Conservation (phyloP, 2,888 invertebrate genomes). For the Sceliomorpha sp. region DNA sequence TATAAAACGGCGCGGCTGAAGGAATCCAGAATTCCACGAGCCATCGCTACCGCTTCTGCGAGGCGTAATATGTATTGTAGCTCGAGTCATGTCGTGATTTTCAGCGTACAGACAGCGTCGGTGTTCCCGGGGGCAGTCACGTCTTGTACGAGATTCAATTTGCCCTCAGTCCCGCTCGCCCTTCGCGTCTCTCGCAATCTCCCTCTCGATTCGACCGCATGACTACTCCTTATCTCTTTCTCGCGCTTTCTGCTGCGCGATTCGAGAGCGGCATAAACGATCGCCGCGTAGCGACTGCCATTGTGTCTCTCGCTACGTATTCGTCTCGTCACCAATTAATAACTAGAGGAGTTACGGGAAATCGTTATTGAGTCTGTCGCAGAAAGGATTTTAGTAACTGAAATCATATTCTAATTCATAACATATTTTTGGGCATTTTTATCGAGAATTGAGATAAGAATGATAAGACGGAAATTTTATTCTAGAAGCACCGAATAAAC, state of each 20-base stretch:
- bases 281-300: too few species aligned
- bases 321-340: too few species aligned
- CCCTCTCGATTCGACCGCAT: constrained; percentile 44
- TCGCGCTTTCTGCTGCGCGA: constrained; percentile 10
- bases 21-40: constrained; percentile 53
- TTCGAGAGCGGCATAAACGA: constrained; percentile 15
- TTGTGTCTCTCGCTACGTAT: too few species aligned
- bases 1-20: constrained; percentile 40
- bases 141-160: constrained; percentile 77
- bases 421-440: too few species aligned
- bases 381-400: too few species aligned
- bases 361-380: too few species aligned
- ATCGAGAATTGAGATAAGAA: too few species aligned
- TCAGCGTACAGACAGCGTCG: constrained; percentile 70
- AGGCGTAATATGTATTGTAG: constrained; percentile 71
- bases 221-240: constrained; percentile 45
- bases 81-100: constrained; percentile 75
- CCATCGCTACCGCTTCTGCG: constrained; percentile 55
- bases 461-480: too few species aligned
- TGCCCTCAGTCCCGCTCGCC: constrained; percentile 62
- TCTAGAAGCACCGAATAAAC: too few species aligned
- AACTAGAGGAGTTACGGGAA: too few species aligned
- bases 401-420: too few species aligned
- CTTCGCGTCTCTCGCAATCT: constrained; percentile 30
- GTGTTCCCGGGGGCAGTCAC: constrained; percentile 75